Percentiles rank a stretch among this genome's conserved stretches.
These are phyloP conservation scores for Nansenia antarctica DNA, from an alignment of 2,113 vertebrate species.

Conservation along the genomic window DNA sequence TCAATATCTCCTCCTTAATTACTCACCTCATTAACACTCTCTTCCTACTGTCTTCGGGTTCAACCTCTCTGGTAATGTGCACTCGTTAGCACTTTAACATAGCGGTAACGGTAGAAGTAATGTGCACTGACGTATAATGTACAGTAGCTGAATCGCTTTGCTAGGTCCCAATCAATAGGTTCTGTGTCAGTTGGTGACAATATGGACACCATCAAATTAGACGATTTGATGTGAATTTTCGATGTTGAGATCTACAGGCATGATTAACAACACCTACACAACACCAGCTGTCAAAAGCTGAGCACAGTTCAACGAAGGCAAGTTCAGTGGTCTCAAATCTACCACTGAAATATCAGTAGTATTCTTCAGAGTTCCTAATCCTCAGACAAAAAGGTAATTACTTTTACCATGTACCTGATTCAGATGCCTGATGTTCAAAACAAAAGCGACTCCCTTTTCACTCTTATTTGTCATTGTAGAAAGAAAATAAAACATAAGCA, in stretches of 20 bases:
- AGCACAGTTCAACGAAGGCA: background rate
- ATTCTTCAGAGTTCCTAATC: background rate
- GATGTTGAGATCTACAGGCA: too few relatives aligned
- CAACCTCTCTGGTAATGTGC: conserved; percentile 13
- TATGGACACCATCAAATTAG: too few relatives aligned
- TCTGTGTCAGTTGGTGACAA: conserved; percentile 38
- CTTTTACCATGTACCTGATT: background rate
- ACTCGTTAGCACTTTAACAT: conserved; percentile 5
- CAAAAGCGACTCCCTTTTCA: conserved; percentile 17
- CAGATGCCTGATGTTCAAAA: background rate
- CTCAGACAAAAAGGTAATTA: background rate
- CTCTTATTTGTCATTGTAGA: conserved; percentile 20
- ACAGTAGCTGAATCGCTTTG: conserved; percentile 37
- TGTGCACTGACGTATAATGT: conserved; percentile 39
- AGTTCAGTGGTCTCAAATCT: background rate
- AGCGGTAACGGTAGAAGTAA: too few relatives aligned
- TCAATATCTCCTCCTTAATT: conserved; percentile 66
- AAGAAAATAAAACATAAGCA: conserved; percentile 11
- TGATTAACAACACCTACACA: too few relatives aligned
- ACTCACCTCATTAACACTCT: conserved; percentile 68
- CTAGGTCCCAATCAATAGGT: background rate
- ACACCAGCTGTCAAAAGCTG: background rate
- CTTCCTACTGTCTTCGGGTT: background rate
- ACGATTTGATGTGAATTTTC: too few relatives aligned
- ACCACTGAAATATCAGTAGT: background rate